These are phyloP conservation scores for Alces alces DNA, from an alignment of 2,113 vertebrate species.

Conservation along the genomic window DNA sequence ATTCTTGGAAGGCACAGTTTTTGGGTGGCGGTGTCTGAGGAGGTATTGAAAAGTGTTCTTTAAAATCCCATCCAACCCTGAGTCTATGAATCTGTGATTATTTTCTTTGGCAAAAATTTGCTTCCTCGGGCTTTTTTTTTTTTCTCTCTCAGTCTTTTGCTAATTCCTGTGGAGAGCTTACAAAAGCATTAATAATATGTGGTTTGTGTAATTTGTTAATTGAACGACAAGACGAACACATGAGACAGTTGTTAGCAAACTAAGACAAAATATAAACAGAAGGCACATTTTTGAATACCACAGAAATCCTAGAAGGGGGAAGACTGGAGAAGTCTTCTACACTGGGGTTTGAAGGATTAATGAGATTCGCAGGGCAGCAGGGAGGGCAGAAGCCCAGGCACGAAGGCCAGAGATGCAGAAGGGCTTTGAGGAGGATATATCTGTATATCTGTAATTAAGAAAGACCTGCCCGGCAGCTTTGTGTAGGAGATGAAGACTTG, in stretches of 20 bases:
- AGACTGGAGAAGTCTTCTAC: background rate
- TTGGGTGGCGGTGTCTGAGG: background rate
- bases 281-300: background rate
- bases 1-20: background rate
- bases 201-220: conserved; percentile 2
- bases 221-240: background rate
- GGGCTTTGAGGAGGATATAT: background rate
- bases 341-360: background rate
- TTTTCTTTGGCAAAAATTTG: conserved; percentile 29
- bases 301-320: background rate
- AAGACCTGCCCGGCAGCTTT: background rate
- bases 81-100: background rate
- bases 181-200: background rate
- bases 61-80: background rate
- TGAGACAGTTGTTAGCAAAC: background rate
- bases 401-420: background rate
- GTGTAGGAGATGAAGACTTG: background rate
- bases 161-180: conserved; percentile 8
- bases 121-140: background rate
- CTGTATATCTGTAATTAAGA: background rate
- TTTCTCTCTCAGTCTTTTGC: background rate
- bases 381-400: background rate
- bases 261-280: background rate
- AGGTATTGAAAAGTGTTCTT: background rate
- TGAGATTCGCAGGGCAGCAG: background rate